These are phyloP conservation scores for Bombus affinis DNA, from an alignment of 1,140 invertebrate genomes.

Conservation along the genomic window DNA sequence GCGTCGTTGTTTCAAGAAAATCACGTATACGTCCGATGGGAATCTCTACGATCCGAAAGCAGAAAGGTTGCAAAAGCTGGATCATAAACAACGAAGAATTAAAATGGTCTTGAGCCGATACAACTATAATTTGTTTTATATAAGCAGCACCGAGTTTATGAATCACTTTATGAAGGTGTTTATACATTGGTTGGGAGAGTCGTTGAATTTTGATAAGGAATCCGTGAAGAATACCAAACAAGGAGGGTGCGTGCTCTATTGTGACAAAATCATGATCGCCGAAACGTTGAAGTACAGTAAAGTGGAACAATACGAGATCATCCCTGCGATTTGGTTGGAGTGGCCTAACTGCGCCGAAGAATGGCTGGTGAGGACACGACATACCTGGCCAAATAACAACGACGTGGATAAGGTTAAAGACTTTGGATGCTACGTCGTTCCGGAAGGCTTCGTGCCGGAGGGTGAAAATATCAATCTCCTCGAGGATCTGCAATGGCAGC, in stretches of 20 bases:
- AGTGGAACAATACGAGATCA: constrained; percentile 84
- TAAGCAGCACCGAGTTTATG: constrained; percentile 85
- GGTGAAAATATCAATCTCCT: constrained; percentile 81
- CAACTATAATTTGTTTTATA: constrained; percentile 83
- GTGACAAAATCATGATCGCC: constrained; percentile 76
- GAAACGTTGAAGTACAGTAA: constrained; percentile 67
- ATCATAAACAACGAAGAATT: constrained; percentile 79
- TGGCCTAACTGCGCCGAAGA: constrained; percentile 87
- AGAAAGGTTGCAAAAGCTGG: constrained; percentile 60
- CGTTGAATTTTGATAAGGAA: constrained; percentile 82
- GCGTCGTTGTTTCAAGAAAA: constrained; percentile 71
- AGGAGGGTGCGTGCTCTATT: constrained; percentile 85
- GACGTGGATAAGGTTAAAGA: constrained; percentile 86
- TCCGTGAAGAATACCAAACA: constrained; percentile 81
- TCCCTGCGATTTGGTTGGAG: constrained; percentile 85
- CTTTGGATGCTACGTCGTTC: constrained; percentile 87
- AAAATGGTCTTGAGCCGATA: constrained; percentile 76
- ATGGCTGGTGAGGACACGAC: constrained; percentile 85
- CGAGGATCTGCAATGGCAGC: constrained; percentile 88
- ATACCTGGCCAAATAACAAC: constrained; percentile 86
- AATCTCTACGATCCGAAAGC: constrained; percentile 69
- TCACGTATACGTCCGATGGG: constrained; percentile 68
- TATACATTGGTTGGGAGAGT: constrained; percentile 81
- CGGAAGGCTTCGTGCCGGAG: constrained; percentile 86
- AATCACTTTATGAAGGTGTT: constrained; percentile 85